Base-by-base conservation (phyloP, 2,113 vertebrate genomes). In the Propithecus coquereli region DNA sequence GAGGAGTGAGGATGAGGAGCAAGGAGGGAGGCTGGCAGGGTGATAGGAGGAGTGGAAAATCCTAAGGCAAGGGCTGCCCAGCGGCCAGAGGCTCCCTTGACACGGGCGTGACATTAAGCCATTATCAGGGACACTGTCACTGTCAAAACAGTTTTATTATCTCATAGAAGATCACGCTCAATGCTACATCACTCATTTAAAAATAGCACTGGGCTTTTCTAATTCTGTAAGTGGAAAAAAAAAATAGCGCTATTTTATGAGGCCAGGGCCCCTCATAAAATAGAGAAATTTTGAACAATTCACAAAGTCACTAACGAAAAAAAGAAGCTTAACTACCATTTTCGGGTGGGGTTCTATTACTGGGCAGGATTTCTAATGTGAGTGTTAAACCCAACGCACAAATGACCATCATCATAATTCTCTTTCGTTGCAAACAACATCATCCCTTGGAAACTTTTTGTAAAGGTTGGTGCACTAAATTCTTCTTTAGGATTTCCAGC, bases 31-130 rank as follows among this genome's bases (percentile, higher is more conserved):
- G 13, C 40, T 66, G 47, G 65, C 30, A 1, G 6, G 7, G 43
- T 16, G 45, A 27, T 7, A 11, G 43, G 45, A 40, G 30, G 25
- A 9, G 37, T 11, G 37, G 83, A 54, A 45, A 54, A 61, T 17
- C 13, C 17, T 14, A 17, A 37, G 8, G 37, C 6, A 22, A 84
- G 34, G n/a, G 7, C 43, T 57, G 37, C 30, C 76, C 34, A 0
- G 23, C 61, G 34, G 30, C 25, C 66, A 32, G 66, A 27, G 6
- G 43, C 25, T 16, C 47, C 11, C 10, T 27, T 45, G 27, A 34
- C 25, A 32, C 5, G 25, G 40, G 37, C 16, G 11, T 16, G 22
- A 54, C 5, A 10, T 0, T 0, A n/a, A 54, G 40, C 10, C n/a
- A 10, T 45, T 27, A 40, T 5, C 11, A 1, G 1, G 59, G 18